Base-by-base conservation (phyloP, 64 coral and sea anemone species). In the Trachythela sp. region DNA sequence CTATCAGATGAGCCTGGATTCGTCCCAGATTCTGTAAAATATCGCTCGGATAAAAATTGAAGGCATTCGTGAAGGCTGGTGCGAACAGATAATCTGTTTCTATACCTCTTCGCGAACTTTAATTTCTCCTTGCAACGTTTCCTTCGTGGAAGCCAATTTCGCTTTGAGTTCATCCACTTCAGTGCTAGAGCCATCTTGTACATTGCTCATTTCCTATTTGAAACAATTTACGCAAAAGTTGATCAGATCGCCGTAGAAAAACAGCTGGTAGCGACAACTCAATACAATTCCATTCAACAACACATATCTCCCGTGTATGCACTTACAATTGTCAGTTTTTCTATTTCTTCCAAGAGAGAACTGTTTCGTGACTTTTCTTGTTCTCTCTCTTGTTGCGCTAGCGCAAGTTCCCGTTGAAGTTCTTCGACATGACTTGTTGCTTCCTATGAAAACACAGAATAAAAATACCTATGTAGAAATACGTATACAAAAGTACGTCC, bases 131-230 rank as follows among this genome's bases (percentile, higher is more conserved):
- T 99, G 86, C 31, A 99, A 50, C 7, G 80, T 87, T 86, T 94
- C 96, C 36, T 89, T 93, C 0, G 93, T 99, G n/a, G 96, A 93
- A 10, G 84, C 92, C 10, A 99, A 77, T 49, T 95, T 84, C 18
- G 93, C 93, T 88, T 88, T 48, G 40, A 99, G 72, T 29, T 93
- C 91, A 39, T 93, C 91, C 20, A 85, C 91, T 8, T 93, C 91
- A 49, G 83, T 93, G 18, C 91, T 88, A 3, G 96, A 99, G 9
- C 93, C 93, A 48, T 95, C 91, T 36, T 92, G 87, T 18, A 93
- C 40, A 29, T 89, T 91, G 24, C 86, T 89, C 20, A 95, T 83
- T 84, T 99, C 93, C 96, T 99, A 56, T 34, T 45, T 4, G 4
- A 45, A 45, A 11, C 11, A 45, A 45, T 45, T 45, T 11, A 11